Conservation (phyloP, 2,888 invertebrate genomes). For the Labia minor region DNA sequence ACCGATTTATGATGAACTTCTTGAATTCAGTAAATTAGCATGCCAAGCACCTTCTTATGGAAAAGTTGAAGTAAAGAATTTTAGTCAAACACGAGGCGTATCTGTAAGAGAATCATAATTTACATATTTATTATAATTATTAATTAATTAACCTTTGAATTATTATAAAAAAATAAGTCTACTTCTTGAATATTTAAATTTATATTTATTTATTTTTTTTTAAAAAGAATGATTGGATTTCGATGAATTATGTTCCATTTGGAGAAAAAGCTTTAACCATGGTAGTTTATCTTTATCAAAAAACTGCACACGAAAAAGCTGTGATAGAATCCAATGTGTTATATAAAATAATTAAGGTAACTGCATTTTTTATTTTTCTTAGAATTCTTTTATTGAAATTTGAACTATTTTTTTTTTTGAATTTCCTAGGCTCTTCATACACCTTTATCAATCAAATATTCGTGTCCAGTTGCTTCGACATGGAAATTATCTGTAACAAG, state of each 20-base stretch:
- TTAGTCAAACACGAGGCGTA: constrained; percentile 36
- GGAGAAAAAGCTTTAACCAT: constrained; percentile 68
- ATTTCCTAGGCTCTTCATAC: constrained; percentile 52
- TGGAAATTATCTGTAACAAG: constrained; percentile 75
- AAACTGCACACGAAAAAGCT: constrained; percentile 56
- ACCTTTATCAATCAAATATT: constrained; percentile 68
- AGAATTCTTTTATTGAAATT: neutral
- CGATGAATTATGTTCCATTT: constrained; percentile 76
- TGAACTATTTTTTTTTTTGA: constrained; percentile 15
- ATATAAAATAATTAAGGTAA: constrained; percentile 53
- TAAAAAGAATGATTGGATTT: constrained; percentile 56
- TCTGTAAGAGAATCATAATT: constrained; percentile 30
- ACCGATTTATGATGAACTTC: constrained; percentile 52
- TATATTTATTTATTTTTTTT: constrained; percentile 16
- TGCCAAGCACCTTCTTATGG: constrained; percentile 52
- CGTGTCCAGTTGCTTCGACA: constrained; percentile 64
- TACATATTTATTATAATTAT: constrained; percentile 7
- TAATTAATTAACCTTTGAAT: neutral
- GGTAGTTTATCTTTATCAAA: constrained; percentile 62
- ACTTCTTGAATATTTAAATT: constrained; percentile 18
- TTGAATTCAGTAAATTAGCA: constrained; percentile 57
- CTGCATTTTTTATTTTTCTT: constrained; percentile 24
- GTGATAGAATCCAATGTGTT: constrained; percentile 63
- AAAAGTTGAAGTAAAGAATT: constrained; percentile 44
- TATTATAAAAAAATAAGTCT: neutral